Evolutionary conservation across 2,888 invertebrate species (phyloP), one percentile per base, ranked within the genome.

Genomic region (Tetheella fluctuosa): DNA sequence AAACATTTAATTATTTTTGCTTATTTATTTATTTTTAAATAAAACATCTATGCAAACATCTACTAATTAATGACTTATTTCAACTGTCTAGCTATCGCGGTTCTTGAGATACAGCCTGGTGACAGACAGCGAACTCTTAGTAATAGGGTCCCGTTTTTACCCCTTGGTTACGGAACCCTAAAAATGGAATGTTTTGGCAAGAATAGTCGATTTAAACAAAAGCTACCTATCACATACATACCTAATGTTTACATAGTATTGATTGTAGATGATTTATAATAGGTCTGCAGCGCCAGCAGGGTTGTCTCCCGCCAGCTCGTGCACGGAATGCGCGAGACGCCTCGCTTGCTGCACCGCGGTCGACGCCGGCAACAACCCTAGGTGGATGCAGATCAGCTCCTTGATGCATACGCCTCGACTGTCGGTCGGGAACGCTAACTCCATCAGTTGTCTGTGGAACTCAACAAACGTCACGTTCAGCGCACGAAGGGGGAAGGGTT

Each of bases 341-440:
- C 97, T 94, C 6, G 97, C 96, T 80, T 98, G 98, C 79, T 97
- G 97, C 67, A 97, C 94, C 0, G 98, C 97, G 60, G 96, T 96
- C 2, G 97, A 95, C 0, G 97, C 95, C 0, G 97, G 97, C 1
- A 96, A 95, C 59, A 97, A 86, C 0, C 97, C 97, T 62, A 97
- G 90, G 88, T 98, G 98, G 30, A 98, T 95, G 83, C 97, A 97
- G 73, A 96, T 96, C 65, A 98, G 88, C 87, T 98, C 98, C 69
- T 91, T 91, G 48, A 88, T 74, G 58, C 79, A 79, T 23, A 91
- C 88, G 1, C 89, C 89, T 58, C 84, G 84, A 39, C 73, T 76
- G 60, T 90, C 91, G 58, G 79, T 82, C 0, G 91, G 91, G 69
- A 92, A 93, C 34, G 90, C 84, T 48, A 89, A 80, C 64, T 93